A percentile compares a stretch with the other conserved stretches of the same genome.
Conservation (phyloP, 1,140 invertebrate species). For the Rhyzopertha dominica region DNA sequence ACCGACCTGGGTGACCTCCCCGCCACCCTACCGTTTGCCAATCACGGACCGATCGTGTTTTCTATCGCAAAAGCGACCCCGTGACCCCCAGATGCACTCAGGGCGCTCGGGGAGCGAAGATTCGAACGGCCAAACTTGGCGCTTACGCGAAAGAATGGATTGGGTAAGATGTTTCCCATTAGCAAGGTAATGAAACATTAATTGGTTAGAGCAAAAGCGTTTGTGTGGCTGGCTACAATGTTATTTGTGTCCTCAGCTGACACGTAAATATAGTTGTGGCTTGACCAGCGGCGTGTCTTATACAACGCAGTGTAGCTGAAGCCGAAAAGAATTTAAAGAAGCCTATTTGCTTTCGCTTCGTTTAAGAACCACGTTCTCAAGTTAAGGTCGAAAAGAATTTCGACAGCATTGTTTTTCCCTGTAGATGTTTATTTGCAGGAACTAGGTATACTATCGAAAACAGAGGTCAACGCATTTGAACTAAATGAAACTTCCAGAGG, state of each 20-base stretch:
- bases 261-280: slow-evolving; percentile 25
- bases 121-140: neutral
- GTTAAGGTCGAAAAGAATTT: too few species aligned
- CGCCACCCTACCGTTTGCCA: slow-evolving; percentile 41
- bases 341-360: too few species aligned
- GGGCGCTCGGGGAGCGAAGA: neutral
- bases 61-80: neutral
- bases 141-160: slow-evolving; percentile 6
- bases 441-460: too few species aligned
- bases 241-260: slow-evolving; percentile 23
- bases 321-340: too few species aligned
- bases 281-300: too few species aligned
- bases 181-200: slow-evolving; percentile 22
- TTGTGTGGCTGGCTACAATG: slow-evolving; percentile 17
- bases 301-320: too few species aligned
- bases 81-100: neutral
- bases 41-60: slow-evolving; percentile 19
- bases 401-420: too few species aligned
- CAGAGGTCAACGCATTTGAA: too few species aligned
- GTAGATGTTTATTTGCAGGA: too few species aligned
- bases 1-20: slow-evolving; percentile 23
- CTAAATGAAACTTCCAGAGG: too few species aligned
- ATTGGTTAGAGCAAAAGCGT: slow-evolving; percentile 13
- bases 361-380: too few species aligned
- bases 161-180: slow-evolving; percentile 4